Conservation (phyloP, 2,113 vertebrate species). For the human (Homo sapiens) region GRCh38 chr2:190394001-190394500, state of each 20-base stretch:
- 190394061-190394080: no score
- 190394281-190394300: background rate
- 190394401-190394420: background rate
- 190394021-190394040: no score
- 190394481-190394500: background rate
- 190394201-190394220: background rate
- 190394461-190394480: background rate
- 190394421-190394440: background rate
- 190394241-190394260: background rate
- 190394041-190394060: no score
- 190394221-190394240: background rate
- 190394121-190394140: background rate
- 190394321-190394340: background rate
- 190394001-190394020: no score
- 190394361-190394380: background rate
- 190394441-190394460: background rate
- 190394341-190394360: background rate
- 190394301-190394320: background rate
- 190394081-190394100: no score
- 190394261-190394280: background rate
- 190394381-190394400: background rate
- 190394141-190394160: background rate
- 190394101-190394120: no score
- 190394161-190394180: background rate
- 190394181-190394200: background rate